Conservation (phyloP, 2,113 vertebrate genomes). For the Empidonax alnorum region DNA sequence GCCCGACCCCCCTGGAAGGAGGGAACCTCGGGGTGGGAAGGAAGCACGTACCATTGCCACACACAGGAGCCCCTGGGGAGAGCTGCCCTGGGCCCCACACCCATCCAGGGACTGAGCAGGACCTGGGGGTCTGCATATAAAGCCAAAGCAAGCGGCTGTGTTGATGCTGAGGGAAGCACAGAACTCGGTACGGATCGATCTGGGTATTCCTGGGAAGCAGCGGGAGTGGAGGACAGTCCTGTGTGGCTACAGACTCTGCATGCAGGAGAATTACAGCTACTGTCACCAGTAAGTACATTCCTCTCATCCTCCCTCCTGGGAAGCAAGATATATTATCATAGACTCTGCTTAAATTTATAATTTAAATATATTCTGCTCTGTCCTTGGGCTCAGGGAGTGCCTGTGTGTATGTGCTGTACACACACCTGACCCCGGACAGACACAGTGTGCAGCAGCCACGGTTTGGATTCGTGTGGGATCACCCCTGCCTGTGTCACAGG, state of each 20-base stretch:
- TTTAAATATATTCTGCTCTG: constrained; percentile 62
- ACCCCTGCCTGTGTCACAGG: neutral
- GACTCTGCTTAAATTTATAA: constrained; percentile 31
- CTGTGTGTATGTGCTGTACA: neutral
- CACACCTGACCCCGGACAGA: neutral
- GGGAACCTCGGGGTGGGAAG: neutral
- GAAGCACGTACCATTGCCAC: neutral
- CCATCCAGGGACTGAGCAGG: accelerated
- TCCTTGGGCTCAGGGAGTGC: neutral
- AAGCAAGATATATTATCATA: constrained; percentile 47
- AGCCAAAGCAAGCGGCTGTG: neutral
- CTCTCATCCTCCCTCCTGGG: constrained; percentile 9
- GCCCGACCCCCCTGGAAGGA: neutral
- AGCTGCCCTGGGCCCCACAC: neutral
- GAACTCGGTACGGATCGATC: neutral
- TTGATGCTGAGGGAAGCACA: neutral
- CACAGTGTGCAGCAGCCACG: neutral
- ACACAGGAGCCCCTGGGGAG: neutral
- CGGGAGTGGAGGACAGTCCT: neutral
- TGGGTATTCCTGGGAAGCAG: neutral
- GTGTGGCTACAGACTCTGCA: neutral
- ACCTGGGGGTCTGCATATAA: neutral
- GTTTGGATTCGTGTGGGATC: neutral
- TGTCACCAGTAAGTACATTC: neutral
- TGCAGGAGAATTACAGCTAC: neutral